These are phyloP conservation scores for Sphaerodactylus townsendi DNA, from an alignment of 2,113 vertebrate genomes.

Conservation along the genomic window DNA sequence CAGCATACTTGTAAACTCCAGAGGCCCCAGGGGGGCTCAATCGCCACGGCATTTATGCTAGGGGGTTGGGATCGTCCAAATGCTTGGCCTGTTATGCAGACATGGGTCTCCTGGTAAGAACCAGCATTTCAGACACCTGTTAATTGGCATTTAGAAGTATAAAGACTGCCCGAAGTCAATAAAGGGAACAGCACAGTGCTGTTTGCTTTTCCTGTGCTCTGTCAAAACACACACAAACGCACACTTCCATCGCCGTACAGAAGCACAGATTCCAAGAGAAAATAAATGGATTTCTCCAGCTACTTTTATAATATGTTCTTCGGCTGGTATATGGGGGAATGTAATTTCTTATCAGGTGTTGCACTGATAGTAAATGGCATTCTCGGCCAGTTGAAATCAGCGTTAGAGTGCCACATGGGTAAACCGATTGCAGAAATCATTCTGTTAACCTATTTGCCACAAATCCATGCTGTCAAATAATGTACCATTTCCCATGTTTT, in stretches of 20 bases:
- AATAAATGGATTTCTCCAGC: background rate
- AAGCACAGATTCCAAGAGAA: background rate
- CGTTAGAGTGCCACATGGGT: too few species aligned
- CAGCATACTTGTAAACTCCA: slow-evolving; percentile 83
- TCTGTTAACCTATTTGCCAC: background rate
- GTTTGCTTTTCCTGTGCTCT: background rate
- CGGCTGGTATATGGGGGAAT: background rate
- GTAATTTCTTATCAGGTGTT: background rate
- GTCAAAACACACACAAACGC: background rate
- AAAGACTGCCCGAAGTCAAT: slow-evolving; percentile 54
- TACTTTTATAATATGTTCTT: background rate
- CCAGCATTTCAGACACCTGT: slow-evolving; percentile 78
- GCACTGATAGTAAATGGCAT: too few species aligned
- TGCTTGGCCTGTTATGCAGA: slow-evolving; percentile 75
- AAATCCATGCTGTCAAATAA: background rate
- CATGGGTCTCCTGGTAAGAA: slow-evolving; percentile 60
- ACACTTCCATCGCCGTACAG: background rate
- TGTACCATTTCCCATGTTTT: background rate
- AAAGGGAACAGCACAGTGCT: slow-evolving; percentile 7
- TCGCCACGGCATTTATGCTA: slow-evolving; percentile 79
- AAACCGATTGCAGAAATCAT: background rate
- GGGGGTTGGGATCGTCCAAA: slow-evolving; percentile 66
- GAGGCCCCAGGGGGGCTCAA: slow-evolving; percentile 78
- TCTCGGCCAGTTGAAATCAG: background rate
- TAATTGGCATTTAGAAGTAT: slow-evolving; percentile 80